Percentiles rank a stretch among this genome's conserved stretches.
phyloP scores from a whole-genome alignment of 2,888 invertebrate genomes.

The Anagyrus pseudococci region DNA sequence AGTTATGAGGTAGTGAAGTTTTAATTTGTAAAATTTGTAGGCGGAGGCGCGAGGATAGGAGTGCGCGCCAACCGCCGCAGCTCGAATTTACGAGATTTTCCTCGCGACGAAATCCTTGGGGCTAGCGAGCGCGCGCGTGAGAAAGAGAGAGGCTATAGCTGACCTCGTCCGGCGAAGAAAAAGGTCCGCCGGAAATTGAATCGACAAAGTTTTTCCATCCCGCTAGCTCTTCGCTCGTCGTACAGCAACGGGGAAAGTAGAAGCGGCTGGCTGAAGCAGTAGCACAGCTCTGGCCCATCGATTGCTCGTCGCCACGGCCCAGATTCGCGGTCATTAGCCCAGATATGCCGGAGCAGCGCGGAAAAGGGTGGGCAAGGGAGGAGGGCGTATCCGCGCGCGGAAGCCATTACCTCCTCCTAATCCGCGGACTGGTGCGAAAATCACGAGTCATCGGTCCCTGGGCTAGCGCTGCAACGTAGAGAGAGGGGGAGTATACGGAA shows the following conservation, averaged over 20 bases:
- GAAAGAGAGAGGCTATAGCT: not conserved
- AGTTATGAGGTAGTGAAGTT: constrained; percentile 9
- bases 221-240: not conserved
- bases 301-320: constrained; percentile 15
- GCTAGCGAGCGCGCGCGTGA: too few relatives aligned
- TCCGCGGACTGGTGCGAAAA: constrained; percentile 17
- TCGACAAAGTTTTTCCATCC: constrained; percentile 26
- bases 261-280: too few relatives aligned
- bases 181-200: constrained; percentile 14
- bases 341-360: constrained; percentile 1
- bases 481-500: too few relatives aligned
- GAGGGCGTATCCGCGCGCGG: not conserved
- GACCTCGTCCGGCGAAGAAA: not conserved
- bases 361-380: not conserved
- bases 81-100: constrained; percentile 11
- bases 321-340: constrained; percentile 24
- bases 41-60: too few relatives aligned
- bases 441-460: too few relatives aligned
- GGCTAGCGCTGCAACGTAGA: too few relatives aligned
- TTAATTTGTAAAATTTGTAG: constrained; percentile 19
- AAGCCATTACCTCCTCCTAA: constrained; percentile 19
- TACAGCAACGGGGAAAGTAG: not conserved
- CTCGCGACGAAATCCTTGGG: not conserved
- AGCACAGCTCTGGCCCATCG: too few relatives aligned
- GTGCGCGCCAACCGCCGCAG: not conserved